Conservation (phyloP, 2,797 vertebrate genomes). For the Channa striata region DNA sequence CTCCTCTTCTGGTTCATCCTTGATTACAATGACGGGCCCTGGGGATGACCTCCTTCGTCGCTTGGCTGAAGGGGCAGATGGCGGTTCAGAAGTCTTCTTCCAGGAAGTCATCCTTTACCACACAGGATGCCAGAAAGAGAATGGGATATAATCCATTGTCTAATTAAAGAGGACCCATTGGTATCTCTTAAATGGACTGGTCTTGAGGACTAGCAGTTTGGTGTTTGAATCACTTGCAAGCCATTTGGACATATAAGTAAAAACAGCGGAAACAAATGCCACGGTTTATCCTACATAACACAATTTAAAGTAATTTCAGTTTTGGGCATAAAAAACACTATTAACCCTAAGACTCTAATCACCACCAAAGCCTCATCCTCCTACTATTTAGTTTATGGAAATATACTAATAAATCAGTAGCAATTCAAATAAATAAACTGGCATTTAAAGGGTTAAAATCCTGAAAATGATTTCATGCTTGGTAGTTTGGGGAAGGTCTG, state of each 20-base stretch:
- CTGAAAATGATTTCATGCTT: no score
- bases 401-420: no score
- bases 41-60: slow-evolving; percentile 81
- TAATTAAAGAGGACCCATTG: neutral
- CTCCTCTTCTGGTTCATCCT: slow-evolving; percentile 88
- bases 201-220: neutral
- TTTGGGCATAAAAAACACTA: neutral
- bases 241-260: neutral
- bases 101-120: slow-evolving; percentile 70
- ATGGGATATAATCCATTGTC: neutral
- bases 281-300: neutral
- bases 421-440: no score
- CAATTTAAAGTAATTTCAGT: neutral
- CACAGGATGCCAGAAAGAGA: neutral
- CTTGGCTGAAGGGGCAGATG: slow-evolving; percentile 73
- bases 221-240: neutral
- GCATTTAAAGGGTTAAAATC: no score
- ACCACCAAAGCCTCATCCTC: no score
- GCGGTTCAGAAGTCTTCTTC: slow-evolving; percentile 74
- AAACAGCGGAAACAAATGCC: neutral
- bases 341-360: no score
- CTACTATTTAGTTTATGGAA: no score
- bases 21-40: slow-evolving; percentile 86
- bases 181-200: neutral
- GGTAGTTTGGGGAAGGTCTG: no score